Evolutionary conservation across 1,140 invertebrate species (phyloP), one percentile per base, ranked within the genome.

Genomic region (Cyphomyrmex costatus): DNA sequence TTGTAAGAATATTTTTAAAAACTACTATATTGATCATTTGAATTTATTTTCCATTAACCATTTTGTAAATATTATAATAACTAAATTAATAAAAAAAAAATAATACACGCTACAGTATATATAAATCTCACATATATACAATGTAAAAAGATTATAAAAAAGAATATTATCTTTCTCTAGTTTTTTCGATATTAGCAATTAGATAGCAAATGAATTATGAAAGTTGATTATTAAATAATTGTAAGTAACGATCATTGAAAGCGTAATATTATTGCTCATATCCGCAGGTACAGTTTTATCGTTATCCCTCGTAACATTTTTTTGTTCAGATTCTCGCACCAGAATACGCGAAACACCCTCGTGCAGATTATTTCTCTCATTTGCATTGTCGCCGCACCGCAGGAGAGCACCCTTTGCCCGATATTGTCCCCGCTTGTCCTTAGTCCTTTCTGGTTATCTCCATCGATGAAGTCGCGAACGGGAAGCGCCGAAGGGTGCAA

Each of bases 381-480:
- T 83, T 83, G 79, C 79, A 83, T 83, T 53, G 68, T 19, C 24
- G 21, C 1, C 24, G 19, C 79, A 19, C 79, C 56, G 27, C 79
- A 56, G 79, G 79, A 83, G 79, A 83, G 68, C 53, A 74, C 79
- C 79, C 79, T 83, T 60, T 21, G 24, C 21, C 51, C 36, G 8
- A 42, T n/a, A 30, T 86, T 68, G 49, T 73, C 19, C 19, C 46
- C 16, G 61, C 46, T 86, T 76, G 46, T 86, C 63, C 61, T 65
- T 65, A 27, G 14, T 51, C 27, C 78, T 56, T 53, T 30, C 56
- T 51, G 70, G 3, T 27, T 27, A 24, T 86, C 61, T 46, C 33
- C n/a, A 42, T 33, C 74, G 33, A 68, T 77, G 70, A 82, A 68
- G 79, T 68, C 63, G 77, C 77, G 56, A 63, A 27, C 30, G 46